A percentile compares a stretch with the other conserved stretches of the same genome.
phyloP scores from a whole-genome alignment of 2,888 invertebrate species.

The Nephrotoma appendiculata region DNA sequence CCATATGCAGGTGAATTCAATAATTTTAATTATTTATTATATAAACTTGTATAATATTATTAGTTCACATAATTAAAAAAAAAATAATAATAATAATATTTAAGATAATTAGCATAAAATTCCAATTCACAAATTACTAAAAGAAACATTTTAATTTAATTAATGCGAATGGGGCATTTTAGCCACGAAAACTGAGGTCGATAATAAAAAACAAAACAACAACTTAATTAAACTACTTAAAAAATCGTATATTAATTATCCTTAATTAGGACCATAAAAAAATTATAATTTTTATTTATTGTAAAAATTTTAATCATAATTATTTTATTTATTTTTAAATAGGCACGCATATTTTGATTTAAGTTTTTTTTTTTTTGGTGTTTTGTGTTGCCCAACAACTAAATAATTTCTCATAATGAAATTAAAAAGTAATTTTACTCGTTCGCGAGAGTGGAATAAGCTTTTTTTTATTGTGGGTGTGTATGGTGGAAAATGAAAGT shows the following conservation, averaged over 20 bases:
- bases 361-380: not conserved
- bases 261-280: not conserved
- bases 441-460: not conserved
- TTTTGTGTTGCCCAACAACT: not conserved
- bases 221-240: not conserved
- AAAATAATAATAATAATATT: not conserved
- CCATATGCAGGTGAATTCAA: not conserved
- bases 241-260: not conserved
- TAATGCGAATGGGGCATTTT: not conserved
- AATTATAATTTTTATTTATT: not conserved
- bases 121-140: not conserved
- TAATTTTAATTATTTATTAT: not conserved
- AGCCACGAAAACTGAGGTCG: not conserved
- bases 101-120: not conserved
- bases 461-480: not conserved
- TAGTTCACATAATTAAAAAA: not conserved
- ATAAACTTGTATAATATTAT: too few relatives aligned
- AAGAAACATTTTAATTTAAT: not conserved
- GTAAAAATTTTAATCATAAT: not conserved
- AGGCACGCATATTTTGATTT: not conserved
- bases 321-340: not conserved
- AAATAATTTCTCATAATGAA: not conserved
- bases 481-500: not conserved
- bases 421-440: not conserved
- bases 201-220: not conserved